These are phyloP conservation scores for Acromyrmex charruanus DNA, from an alignment of 1,140 invertebrate genomes.

Conservation along the genomic window DNA sequence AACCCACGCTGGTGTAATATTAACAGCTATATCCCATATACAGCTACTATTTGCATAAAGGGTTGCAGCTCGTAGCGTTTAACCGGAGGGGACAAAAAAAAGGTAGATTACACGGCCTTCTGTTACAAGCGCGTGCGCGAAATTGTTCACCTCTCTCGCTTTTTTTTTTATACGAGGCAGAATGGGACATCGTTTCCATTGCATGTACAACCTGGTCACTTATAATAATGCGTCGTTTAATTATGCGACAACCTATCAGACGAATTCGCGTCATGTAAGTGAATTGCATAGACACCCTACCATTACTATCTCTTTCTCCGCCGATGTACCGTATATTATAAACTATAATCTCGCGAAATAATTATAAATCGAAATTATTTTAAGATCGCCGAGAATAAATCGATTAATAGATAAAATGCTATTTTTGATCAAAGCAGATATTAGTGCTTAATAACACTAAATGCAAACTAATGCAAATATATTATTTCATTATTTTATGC, in stretches of 20 bases:
- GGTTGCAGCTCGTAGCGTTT: conserved; percentile 27
- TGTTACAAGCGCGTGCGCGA: not conserved
- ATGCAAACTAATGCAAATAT: too few relatives aligned
- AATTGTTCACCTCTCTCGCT: conserved; percentile 30
- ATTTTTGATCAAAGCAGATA: too few relatives aligned
- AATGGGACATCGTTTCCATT: not conserved
- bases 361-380: too few relatives aligned
- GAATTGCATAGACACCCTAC: not conserved
- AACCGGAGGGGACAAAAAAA: not conserved
- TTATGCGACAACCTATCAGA: conserved; percentile 6
- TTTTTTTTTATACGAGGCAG: conserved; percentile 27
- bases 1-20: conserved; percentile 55
- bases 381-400: too few relatives aligned
- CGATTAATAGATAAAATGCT: too few relatives aligned
- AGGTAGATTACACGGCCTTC: conserved; percentile 41
- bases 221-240: not conserved
- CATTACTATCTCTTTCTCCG: not conserved
- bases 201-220: too few relatives aligned
- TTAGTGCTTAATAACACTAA: too few relatives aligned
- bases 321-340: not conserved
- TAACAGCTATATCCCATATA: conserved; percentile 48
- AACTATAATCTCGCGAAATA: not conserved
- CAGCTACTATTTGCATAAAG: conserved; percentile 62
- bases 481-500: too few relatives aligned
- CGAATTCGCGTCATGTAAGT: conserved; percentile 7